phyloP scores from a whole-genome alignment of 2,797 vertebrate species.

The Silurus lanzhouensis region DNA sequence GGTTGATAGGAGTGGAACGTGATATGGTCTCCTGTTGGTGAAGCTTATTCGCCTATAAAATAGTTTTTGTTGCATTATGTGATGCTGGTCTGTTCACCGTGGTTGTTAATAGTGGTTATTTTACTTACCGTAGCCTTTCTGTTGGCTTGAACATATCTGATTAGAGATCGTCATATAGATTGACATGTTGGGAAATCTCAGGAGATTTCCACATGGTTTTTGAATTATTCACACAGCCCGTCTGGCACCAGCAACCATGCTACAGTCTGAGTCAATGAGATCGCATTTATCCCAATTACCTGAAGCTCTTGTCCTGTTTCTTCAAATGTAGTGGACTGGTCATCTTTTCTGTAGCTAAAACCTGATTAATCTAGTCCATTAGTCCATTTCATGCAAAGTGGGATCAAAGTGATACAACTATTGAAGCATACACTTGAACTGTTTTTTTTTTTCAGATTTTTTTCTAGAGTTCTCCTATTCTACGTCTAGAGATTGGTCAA shows the following conservation, averaged over 20 bases:
- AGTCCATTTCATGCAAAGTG: neutral
- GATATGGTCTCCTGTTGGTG: neutral
- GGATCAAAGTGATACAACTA: neutral
- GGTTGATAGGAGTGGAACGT: neutral
- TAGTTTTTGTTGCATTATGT: neutral
- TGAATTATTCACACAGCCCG: neutral
- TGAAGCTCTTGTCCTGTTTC: neutral
- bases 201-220: neutral
- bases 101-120: neutral
- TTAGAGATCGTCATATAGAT: neutral
- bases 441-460: neutral
- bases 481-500: neutral
- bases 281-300: neutral
- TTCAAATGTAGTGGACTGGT: neutral
- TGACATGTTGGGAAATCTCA: neutral
- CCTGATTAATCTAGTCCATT: neutral
- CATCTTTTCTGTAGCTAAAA: neutral
- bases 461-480: neutral
- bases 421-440: neutral
- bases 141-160: neutral
- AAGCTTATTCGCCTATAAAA: neutral
- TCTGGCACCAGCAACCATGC: neutral
- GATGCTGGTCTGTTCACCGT: neutral
- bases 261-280: neutral
- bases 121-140: neutral